Evolutionary conservation across 2,888 invertebrate species (phyloP).

Genomic region (Drosophila buzzatii): DNA sequence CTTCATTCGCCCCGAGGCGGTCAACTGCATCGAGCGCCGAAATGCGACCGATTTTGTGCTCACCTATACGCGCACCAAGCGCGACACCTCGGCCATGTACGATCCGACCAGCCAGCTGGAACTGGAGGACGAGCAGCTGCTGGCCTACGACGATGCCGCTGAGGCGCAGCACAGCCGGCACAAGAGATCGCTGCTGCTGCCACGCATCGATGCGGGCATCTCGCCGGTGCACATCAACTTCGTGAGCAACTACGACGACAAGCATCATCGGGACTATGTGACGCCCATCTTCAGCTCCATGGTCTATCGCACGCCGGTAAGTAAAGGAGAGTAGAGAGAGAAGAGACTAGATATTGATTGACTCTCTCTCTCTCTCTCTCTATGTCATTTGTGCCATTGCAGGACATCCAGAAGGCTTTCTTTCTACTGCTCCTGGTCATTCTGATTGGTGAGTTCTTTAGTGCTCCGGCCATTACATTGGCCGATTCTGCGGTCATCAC

Average conservation of each 20-base stretch:
- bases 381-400: constrained; percentile 11
- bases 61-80: constrained; percentile 84
- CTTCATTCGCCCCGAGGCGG: constrained; percentile 97
- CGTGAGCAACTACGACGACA: constrained; percentile 91
- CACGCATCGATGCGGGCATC: constrained; percentile 83
- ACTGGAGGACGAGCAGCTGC: constrained; percentile 26
- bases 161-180: constrained; percentile 68
- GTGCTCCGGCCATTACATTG: constrained; percentile 97
- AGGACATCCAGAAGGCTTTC: constrained; percentile 97
- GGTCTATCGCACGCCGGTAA: constrained; percentile 91
- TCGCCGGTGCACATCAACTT: constrained; percentile 91
- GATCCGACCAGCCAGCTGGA: constrained; percentile 34
- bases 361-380: neutral
- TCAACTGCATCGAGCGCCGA: constrained; percentile 91
- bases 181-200: constrained; percentile 77
- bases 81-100: constrained; percentile 85
- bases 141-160: constrained; percentile 41
- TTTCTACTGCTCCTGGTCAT: constrained; percentile 96
- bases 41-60: constrained; percentile 89
- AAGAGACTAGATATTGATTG: neutral
- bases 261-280: constrained; percentile 91
- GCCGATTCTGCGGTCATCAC: constrained; percentile 97
- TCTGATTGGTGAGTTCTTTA: constrained; percentile 98
- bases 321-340: no score
- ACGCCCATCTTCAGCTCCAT: constrained; percentile 97